phyloP scores from a whole-genome alignment of 2,888 invertebrate species.

The Chymomyza fuscimana region DNA sequence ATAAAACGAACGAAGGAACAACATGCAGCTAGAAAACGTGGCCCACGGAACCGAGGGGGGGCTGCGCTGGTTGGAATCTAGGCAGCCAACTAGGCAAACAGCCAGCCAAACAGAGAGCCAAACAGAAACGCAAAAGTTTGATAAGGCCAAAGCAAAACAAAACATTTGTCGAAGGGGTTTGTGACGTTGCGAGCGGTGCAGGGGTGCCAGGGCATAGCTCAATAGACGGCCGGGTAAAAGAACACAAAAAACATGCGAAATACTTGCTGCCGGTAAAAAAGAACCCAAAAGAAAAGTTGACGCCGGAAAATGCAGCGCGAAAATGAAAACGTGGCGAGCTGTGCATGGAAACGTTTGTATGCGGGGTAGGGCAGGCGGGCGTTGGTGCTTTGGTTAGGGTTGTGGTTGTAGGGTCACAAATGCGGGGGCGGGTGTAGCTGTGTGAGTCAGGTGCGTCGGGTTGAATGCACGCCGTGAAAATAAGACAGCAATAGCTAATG shows the following conservation, averaged over 20 bases:
- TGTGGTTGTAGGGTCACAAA: constrained; percentile 11
- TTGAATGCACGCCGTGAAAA: constrained; percentile 61
- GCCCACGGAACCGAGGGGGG: constrained; percentile 9
- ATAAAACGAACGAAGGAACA: constrained; percentile 51
- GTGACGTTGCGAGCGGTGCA: background rate
- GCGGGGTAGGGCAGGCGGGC: background rate
- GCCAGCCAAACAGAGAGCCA: constrained; percentile 23
- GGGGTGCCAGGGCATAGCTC: constrained; percentile 1
- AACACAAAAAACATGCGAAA: constrained; percentile 48
- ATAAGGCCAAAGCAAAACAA: constrained; percentile 58
- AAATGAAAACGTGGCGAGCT: constrained; percentile 40
- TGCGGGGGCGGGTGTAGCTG: constrained; percentile 38
- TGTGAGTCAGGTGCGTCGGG: constrained; percentile 53
- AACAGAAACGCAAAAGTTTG: constrained; percentile 57
- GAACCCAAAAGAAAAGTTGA: constrained; percentile 36
- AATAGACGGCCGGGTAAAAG: constrained; percentile 9
- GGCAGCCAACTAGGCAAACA: constrained; percentile 35
- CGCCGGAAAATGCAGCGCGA: constrained; percentile 46
- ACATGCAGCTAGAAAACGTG: constrained; percentile 18
- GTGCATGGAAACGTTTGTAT: background rate
- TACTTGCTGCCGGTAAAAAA: constrained; percentile 52
- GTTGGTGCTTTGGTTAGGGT: constrained; percentile 13
- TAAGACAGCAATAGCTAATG: constrained; percentile 14
- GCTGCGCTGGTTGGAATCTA: background rate
- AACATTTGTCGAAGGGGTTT: background rate